Conservation (phyloP, 2,888 invertebrate genomes). For the Danaus chrysippus region DNA sequence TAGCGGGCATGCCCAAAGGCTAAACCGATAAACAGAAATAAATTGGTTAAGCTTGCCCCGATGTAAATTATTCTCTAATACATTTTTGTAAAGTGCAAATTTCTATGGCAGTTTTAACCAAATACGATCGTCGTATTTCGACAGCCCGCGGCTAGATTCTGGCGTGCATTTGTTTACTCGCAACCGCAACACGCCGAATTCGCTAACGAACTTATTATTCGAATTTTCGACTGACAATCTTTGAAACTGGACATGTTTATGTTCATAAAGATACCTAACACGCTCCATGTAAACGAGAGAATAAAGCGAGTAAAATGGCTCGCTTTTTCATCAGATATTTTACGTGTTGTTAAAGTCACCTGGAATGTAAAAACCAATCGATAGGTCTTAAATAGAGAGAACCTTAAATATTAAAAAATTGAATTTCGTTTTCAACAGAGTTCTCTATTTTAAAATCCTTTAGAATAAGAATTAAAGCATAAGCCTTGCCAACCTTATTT, state of each 20-base stretch:
- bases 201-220: conserved; percentile 66
- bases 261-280: conserved; percentile 23
- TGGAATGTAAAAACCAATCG: too few relatives aligned
- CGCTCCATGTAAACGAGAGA: background rate
- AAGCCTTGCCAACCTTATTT: too few relatives aligned
- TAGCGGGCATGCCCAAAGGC: conserved; percentile 38
- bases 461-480: too few relatives aligned
- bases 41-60: conserved; percentile 33
- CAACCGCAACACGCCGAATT: conserved; percentile 51
- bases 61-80: conserved; percentile 32
- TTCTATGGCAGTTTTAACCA: conserved; percentile 20
- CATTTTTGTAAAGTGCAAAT: conserved; percentile 31
- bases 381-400: too few relatives aligned
- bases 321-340: too few relatives aligned
- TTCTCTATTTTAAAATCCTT: too few relatives aligned
- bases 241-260: conserved; percentile 37
- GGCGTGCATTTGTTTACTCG: conserved; percentile 48
- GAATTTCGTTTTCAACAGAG: too few relatives aligned
- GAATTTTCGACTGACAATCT: conserved; percentile 50
- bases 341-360: too few relatives aligned
- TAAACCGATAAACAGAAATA: conserved; percentile 44
- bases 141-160: conserved; percentile 44
- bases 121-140: conserved; percentile 40
- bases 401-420: too few relatives aligned
- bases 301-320: background rate